A percentile compares a stretch with the other conserved stretches of the same genome.
Evolutionary conservation across 2,888 invertebrate species (phyloP).

Genomic region (Caprella mutica): DNA sequence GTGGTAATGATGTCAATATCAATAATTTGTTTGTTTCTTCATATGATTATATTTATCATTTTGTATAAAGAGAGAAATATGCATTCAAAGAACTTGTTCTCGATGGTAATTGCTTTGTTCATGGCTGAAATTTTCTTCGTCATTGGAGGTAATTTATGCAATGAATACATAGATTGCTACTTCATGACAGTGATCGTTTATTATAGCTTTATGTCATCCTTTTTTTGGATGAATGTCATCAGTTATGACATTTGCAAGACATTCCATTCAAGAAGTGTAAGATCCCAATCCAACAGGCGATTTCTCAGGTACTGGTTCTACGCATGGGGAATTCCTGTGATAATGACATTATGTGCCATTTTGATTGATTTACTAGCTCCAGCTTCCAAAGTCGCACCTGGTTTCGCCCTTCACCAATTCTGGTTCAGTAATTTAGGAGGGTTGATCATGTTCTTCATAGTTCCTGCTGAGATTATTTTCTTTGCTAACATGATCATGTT

Average conservation of each 20-base stretch:
- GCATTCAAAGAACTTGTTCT: slow-evolving; percentile 42
- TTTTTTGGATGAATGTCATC: slow-evolving; percentile 45
- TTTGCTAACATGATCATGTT: slow-evolving; percentile 40
- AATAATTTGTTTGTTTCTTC: slow-evolving; percentile 38
- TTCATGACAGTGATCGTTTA: slow-evolving; percentile 39
- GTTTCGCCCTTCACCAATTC: slow-evolving; percentile 12
- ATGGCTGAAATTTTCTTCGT: slow-evolving; percentile 40
- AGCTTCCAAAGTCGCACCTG: background rate
- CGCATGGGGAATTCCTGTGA: slow-evolving; percentile 41
- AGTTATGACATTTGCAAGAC: slow-evolving; percentile 43
- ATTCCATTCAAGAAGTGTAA: slow-evolving; percentile 36
- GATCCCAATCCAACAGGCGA: slow-evolving; percentile 12
- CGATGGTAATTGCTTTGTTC: slow-evolving; percentile 40
- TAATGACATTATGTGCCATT: slow-evolving; percentile 37
- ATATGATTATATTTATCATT: slow-evolving; percentile 39
- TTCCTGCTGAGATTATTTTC: slow-evolving; percentile 40
- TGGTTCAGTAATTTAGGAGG: slow-evolving; percentile 41
- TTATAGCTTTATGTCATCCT: slow-evolving; percentile 41
- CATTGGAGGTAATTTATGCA: slow-evolving; percentile 25
- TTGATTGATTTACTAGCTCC: slow-evolving; percentile 19
- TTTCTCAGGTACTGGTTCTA: slow-evolving; percentile 39
- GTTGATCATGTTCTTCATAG: slow-evolving; percentile 40
- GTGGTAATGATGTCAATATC: slow-evolving; percentile 37
- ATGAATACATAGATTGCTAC: slow-evolving; percentile 22
- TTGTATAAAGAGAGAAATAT: slow-evolving; percentile 40